These are phyloP conservation scores for Mantis religiosa DNA, from an alignment of 2,888 invertebrate species.

Conservation along the genomic window DNA sequence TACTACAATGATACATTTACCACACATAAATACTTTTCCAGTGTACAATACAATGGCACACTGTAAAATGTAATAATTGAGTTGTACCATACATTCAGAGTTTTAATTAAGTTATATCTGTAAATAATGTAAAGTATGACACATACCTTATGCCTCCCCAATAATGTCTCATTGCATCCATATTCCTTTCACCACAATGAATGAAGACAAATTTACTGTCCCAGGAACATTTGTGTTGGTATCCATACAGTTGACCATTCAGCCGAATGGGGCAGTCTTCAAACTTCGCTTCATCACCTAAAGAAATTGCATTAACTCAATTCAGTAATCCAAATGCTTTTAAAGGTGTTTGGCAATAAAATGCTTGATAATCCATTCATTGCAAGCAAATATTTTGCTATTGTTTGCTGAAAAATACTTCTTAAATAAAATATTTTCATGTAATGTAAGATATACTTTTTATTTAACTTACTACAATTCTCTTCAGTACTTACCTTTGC, in stretches of 20 bases:
- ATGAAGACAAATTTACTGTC: conserved; percentile 90
- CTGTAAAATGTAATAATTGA: not conserved
- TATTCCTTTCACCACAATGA: conserved; percentile 74
- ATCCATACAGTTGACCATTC: conserved; percentile 85
- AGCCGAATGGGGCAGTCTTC: conserved; percentile 83
- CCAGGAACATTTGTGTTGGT: conserved; percentile 82
- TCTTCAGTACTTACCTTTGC: conserved; percentile 40
- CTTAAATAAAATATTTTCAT: no score
- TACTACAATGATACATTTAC: no score
- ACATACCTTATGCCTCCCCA: conserved; percentile 86
- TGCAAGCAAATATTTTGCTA: no score
- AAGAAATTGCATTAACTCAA: not conserved
- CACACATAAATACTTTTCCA: no score
- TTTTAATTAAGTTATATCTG: not conserved
- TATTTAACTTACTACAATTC: not conserved
- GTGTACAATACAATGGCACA: no score
- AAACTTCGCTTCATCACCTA: conserved; percentile 59
- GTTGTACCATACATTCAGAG: not conserved
- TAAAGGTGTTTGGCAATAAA: no score
- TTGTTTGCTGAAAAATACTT: no score
- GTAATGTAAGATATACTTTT: no score
- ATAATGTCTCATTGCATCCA: conserved; percentile 63
- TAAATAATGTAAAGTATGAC: not conserved
- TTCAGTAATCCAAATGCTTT: no score
- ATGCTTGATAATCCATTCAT: no score